Conservation (phyloP, 2,797 vertebrate species). For the Halcyon smyrnensis region DNA sequence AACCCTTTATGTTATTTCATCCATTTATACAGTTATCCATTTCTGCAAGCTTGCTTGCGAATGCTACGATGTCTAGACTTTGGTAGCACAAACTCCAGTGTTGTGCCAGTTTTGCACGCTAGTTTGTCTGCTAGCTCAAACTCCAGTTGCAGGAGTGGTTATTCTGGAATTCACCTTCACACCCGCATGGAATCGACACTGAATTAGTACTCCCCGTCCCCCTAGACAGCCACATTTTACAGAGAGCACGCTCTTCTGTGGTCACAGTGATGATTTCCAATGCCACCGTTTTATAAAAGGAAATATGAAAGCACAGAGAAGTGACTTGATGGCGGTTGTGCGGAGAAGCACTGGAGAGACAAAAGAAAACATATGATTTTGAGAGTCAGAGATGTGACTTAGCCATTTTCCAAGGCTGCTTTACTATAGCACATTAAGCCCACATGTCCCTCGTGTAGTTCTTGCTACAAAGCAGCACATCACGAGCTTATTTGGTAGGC, state of each 20-base stretch:
- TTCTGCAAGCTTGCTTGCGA: background rate
- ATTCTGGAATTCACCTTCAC: background rate
- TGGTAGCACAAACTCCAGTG: background rate
- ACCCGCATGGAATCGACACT: background rate
- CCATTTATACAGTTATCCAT: background rate
- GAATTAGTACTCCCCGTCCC: background rate
- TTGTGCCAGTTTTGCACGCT: background rate
- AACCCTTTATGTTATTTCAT: background rate
- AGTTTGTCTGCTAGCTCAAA: background rate
- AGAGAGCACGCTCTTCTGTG: background rate
- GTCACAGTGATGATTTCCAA: background rate
- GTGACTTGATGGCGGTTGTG: background rate
- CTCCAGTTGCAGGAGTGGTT: background rate
- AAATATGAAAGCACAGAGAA: background rate
- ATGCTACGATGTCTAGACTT: background rate
- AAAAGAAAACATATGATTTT: background rate
- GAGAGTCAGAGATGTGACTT: background rate
- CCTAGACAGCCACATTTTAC: background rate
- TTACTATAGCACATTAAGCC: background rate
- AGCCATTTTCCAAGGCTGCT: background rate
- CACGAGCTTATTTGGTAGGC: background rate
- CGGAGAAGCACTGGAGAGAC: background rate
- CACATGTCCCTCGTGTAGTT: fast-evolving
- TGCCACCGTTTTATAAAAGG: background rate
- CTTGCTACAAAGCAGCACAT: background rate